A percentile compares a stretch with the other conserved stretches of the same genome.
These are phyloP conservation scores for Delia radicum DNA, from an alignment of 1,140 invertebrate genomes.

Conservation along the genomic window DNA sequence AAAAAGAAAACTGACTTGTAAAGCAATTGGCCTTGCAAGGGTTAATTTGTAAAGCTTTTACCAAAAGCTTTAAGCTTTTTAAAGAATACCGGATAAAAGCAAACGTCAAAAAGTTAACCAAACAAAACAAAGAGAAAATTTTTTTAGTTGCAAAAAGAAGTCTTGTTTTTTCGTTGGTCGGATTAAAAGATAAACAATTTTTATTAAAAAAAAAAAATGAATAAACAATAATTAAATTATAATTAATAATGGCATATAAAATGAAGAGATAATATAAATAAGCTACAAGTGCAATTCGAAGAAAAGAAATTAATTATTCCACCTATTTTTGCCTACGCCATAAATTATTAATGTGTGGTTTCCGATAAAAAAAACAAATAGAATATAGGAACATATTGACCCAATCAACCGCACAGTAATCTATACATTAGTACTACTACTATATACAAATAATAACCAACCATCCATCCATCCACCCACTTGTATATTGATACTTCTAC, in stretches of 20 bases:
- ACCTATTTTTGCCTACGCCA: too few relatives aligned
- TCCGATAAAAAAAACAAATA: neutral
- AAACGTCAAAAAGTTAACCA: neutral
- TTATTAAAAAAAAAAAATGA: neutral
- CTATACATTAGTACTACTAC: neutral
- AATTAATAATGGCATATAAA: too few relatives aligned
- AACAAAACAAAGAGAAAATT: neutral
- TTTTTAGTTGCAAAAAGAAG: neutral
- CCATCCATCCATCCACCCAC: neutral
- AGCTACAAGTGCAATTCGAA: neutral
- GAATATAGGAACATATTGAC: neutral
- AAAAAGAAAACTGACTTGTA: too few relatives aligned
- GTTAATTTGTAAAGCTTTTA: too few relatives aligned
- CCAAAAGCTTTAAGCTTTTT: neutral
- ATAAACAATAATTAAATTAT: too few relatives aligned
- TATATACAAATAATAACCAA: neutral
- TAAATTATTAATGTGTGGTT: too few relatives aligned
- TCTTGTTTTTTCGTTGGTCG: neutral
- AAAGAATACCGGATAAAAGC: too few relatives aligned
- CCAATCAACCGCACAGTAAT: too few relatives aligned
- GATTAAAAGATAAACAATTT: neutral
- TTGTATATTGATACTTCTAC: neutral
- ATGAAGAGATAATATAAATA: neutral
- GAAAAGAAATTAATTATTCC: neutral
- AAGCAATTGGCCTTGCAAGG: too few relatives aligned